Conservation (phyloP, 2,113 vertebrate species). For the Chaetodon trifascialis region DNA sequence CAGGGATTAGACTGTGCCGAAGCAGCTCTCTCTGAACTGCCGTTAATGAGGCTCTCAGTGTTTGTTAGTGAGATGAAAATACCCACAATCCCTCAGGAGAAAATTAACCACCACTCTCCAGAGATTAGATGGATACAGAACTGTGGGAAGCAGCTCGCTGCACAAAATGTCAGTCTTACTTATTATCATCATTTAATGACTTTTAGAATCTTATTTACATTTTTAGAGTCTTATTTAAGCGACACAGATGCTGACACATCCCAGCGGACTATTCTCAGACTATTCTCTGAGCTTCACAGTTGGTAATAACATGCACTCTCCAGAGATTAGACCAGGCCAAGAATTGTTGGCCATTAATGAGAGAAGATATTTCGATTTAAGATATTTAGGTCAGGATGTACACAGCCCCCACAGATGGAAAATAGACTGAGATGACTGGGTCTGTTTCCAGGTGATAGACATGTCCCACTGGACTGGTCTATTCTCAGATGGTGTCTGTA, state of each 20-base stretch:
- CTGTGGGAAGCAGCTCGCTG: background rate
- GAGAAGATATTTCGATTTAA: background rate
- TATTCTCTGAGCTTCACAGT: constrained; percentile 19
- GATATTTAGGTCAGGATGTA: constrained; percentile 33
- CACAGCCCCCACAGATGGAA: background rate
- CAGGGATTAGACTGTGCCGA: constrained; percentile 53
- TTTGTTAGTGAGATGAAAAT: constrained; percentile 61
- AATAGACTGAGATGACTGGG: background rate
- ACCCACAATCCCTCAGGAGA: constrained; percentile 56
- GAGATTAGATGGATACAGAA: constrained; percentile 35
- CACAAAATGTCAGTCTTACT: constrained; percentile 34
- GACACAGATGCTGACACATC: background rate
- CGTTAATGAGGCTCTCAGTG: constrained; percentile 54
- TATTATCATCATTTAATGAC: constrained; percentile 37
- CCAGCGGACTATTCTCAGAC: constrained; percentile 18
- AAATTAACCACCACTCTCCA: constrained; percentile 27
- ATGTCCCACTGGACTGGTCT: background rate
- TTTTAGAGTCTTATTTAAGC: constrained; percentile 4
- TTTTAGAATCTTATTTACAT: constrained; percentile 45
- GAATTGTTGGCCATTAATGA: constrained; percentile 14
- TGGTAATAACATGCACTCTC: constrained; percentile 13
- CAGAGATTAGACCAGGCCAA: constrained; percentile 26
- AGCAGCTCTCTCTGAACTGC: constrained; percentile 17
- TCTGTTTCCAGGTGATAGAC: constrained; percentile 54
- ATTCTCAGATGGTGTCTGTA: constrained; percentile 16